These are phyloP conservation scores for Cecidostiba fungosa DNA, from an alignment of 2,888 invertebrate species.

Conservation along the genomic window DNA sequence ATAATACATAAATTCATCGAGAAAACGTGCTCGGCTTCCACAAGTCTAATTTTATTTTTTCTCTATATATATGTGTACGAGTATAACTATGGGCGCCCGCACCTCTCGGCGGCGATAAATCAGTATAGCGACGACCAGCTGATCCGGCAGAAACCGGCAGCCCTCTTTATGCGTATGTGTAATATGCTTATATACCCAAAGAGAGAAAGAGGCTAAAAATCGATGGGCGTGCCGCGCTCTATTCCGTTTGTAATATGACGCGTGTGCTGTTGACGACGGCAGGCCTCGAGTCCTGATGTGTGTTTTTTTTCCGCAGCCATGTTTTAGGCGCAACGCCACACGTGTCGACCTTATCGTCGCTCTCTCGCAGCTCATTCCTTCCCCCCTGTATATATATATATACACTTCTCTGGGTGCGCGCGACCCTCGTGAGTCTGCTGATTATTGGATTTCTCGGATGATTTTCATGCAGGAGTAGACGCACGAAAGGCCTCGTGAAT, in stretches of 20 bases:
- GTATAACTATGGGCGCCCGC: neutral
- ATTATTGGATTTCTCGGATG: slow-evolving; percentile 46
- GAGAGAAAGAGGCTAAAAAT: slow-evolving; percentile 30
- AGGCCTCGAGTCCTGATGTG: neutral
- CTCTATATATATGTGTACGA: neutral
- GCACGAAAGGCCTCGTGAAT: neutral
- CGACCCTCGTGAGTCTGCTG: neutral
- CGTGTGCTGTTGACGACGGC: neutral
- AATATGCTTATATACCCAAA: neutral
- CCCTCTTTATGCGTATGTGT: neutral
- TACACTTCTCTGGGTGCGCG: neutral
- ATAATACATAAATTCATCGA: slow-evolving; percentile 47
- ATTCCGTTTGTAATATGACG: neutral
- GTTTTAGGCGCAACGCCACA: neutral
- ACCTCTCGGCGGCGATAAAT: neutral
- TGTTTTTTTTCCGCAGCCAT: neutral
- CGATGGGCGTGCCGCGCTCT: slow-evolving; percentile 9
- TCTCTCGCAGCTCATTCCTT: neutral
- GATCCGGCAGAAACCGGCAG: neutral
- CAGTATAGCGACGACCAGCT: slow-evolving; percentile 10
- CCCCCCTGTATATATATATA: neutral
- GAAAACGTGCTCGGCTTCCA: slow-evolving; percentile 46
- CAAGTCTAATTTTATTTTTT: slow-evolving; percentile 44
- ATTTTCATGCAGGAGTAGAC: neutral
- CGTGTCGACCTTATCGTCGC: slow-evolving; percentile 17